Evolutionary conservation across 2,113 vertebrate species (phyloP), one percentile per base, ranked within the genome.

Genomic region (Callaeas wilsoni): DNA sequence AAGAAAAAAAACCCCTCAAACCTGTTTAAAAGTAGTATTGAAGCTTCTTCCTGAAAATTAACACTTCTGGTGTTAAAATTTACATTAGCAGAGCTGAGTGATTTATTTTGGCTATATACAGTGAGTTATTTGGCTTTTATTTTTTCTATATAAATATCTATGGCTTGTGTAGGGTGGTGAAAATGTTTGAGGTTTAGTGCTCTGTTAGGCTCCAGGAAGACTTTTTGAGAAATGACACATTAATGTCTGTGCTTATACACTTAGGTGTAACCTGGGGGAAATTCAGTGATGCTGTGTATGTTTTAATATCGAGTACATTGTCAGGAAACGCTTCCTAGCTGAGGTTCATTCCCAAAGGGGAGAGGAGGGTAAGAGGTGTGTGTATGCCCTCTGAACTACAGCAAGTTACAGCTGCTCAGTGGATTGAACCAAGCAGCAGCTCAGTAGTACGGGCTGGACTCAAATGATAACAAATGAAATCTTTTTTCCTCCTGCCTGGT

Each of bases 341-440:
- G 18, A 35, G 18, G 11, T 62, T 56, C 3, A 1, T 60, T 85
- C 46, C 71, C 74, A 69, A 46, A 53, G 55, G 22, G 7, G 5
- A 1, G 22, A 30, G 56, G 56, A 59, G 41, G 27, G 2, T 29
- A 4, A 39, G 44, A 81, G 57, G 11, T 32, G 33, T 59, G 41
- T 13, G 4, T 10, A 0, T 27, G 2, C 4, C 57, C 32, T 35
- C 33, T 47, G n/a, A 70, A 4, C 44, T 41, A 1, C 6, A 64
- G 37, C 47, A 42, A 19, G 32, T 60, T 76, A 12, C 2, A 46
- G n/a, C 22, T 42, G 0, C 17, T 27, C 14, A 6, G 0, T 52
- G 55, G 12, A 21, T 59, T 63, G 73, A 81, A 19, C 12, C 64
- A 69, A 19, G 16, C 44, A 59, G 46, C 0, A 0, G 62, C 57